Evolutionary conservation across 2,113 vertebrate species (phyloP), one percentile per base, ranked within the genome.

Genomic region (Scytalopus superciliaris): DNA sequence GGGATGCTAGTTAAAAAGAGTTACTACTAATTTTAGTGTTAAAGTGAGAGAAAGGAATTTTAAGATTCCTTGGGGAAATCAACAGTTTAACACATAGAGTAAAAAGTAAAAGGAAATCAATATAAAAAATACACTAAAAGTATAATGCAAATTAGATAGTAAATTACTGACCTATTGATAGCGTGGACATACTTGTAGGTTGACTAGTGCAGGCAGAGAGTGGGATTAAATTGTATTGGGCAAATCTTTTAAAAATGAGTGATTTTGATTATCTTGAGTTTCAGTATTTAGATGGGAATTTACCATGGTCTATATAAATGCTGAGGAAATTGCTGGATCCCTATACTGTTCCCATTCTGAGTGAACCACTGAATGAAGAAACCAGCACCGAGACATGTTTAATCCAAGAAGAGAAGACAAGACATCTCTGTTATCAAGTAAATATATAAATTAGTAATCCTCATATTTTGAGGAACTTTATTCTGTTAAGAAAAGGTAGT

Each of bases 321-420:
- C 13, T 50, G 33, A 82, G 69, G 23, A 16, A 69, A 86, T 5
- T 9, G 13, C 62, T 86, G n/a, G 8, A 81, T 49, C 15, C 5
- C 0, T 1, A 17, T 68, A 33, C 17, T 85, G 1, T 67, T 86
- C 35, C 19, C 7, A 8, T 21, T 82, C n/a, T 2, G 2, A 56
- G 24, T n/a, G 28, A 76, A 57, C 6, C 6, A 31, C 44, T 52
- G 50, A 77, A 40, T 77, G 10, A 60, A 47, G 40, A 78, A 73
- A 66, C 2, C 27, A 84, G 4, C 19, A 30, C 16, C 37, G 52
- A 55, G 11, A 37, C 3, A 24, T 60, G 78, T 76, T 83, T 66
- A 67, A 49, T 55, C 9, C 7, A n/a, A 19, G 27, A 66, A 37
- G 3, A 72, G 42, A 70, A 44, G 14, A 56, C 5, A 13, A 31